Evolutionary conservation across 2,888 invertebrate species (phyloP).

Genomic region (Megaustenia siamemsis): DNA sequence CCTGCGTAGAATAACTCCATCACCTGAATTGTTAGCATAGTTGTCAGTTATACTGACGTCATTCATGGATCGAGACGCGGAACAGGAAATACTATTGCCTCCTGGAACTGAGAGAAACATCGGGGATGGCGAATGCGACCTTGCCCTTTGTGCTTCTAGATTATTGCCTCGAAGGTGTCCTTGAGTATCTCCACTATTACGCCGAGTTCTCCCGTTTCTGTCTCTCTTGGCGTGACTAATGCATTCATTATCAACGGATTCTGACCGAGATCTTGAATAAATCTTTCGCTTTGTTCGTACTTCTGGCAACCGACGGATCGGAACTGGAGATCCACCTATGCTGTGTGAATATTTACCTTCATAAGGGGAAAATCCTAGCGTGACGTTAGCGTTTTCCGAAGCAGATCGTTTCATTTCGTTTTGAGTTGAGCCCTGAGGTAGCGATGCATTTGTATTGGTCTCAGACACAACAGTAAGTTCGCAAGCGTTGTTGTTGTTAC

Average conservation of each 20-base stretch:
- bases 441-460: background rate
- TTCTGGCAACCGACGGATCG: conserved; percentile 34
- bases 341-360: conserved; percentile 24
- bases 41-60: conserved; percentile 39
- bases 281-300: conserved; percentile 22
- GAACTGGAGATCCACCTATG: conserved; percentile 33
- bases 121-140: conserved; percentile 37
- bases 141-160: background rate
- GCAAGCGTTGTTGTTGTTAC: conserved; percentile 12
- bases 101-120: conserved; percentile 39
- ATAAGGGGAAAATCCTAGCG: background rate
- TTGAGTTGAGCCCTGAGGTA: background rate
- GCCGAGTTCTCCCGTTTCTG: background rate
- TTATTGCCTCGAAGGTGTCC: background rate
- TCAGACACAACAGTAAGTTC: background rate
- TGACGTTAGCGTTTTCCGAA: conserved; percentile 48
- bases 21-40: conserved; percentile 33
- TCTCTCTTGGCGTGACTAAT: background rate
- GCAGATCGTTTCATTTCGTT: conserved; percentile 43
- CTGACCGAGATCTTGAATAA: conserved; percentile 40
- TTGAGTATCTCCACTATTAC: conserved; percentile 37
- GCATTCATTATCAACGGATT: conserved; percentile 39
- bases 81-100: background rate
- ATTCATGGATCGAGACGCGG: conserved; percentile 45
- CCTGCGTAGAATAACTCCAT: conserved; percentile 26